Evolutionary conservation across 2,113 vertebrate species (phyloP).

Genomic region (Neotoma lepida): DNA sequence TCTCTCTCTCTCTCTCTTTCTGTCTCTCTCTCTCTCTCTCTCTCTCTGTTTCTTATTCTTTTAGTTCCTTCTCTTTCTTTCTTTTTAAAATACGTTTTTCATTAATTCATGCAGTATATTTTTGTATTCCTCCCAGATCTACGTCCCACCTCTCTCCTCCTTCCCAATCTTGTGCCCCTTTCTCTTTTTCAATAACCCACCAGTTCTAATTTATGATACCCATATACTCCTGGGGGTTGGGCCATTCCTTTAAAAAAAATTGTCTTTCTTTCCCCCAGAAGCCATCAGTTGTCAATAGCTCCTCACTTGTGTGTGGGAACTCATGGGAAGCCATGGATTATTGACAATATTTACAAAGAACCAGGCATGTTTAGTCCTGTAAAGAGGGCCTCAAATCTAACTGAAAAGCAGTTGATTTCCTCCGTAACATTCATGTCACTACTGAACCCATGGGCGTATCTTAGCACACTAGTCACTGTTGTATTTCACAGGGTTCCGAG

Average conservation of each 20-base stretch:
- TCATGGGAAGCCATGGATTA: not conserved
- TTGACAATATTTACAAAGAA: not conserved
- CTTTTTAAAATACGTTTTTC: not conserved
- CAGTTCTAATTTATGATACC: not conserved
- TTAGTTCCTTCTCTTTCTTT: not conserved
- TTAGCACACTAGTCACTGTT: not conserved
- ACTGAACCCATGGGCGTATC: not conserved
- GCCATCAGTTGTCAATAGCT: not conserved
- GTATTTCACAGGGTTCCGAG: not conserved
- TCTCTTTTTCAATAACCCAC: not conserved
- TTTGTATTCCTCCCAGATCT: not conserved
- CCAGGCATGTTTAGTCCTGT: no score
- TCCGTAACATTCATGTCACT: not conserved
- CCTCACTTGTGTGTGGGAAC: no score
- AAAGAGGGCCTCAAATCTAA: not conserved
- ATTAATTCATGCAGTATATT: not conserved
- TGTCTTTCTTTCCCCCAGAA: not conserved
- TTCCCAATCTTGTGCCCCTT: not conserved
- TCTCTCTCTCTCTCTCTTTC: not conserved
- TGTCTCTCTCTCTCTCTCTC: not conserved
- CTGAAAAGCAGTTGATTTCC: no score
- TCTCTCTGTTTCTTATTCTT: not conserved
- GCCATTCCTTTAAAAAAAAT: not conserved
- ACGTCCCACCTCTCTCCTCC: not conserved
- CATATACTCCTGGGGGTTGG: not conserved